Base-by-base conservation (phyloP, 2,888 invertebrate genomes). In the Nomada fabriciana region DNA sequence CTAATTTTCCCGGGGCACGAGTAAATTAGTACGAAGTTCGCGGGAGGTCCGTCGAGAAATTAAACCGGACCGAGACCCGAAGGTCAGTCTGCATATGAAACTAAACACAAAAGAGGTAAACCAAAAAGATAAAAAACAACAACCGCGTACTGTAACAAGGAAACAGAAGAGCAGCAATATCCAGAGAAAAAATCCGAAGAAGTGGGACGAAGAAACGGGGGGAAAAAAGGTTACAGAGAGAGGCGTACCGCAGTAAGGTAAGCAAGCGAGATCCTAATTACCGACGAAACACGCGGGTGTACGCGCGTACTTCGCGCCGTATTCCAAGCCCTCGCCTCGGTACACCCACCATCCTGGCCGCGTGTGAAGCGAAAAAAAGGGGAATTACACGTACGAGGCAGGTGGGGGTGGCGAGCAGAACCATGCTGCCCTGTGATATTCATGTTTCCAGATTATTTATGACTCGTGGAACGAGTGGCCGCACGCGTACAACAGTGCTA, bases 391-490 rank as follows among this genome's bases (percentile, higher is more conserved):
- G 68, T 69, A 68, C 68, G 68, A 53, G 71, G 67, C 29, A 78
- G 57, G 25, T 80, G 79, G 80, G 83, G 82, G 86, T 79, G 84
- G 84, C 68, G 76, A 68, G 65, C 57, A 25, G 70, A 36, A 55
- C 76, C 69, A 70, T 25, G 68, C 79, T 83, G 85, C 86, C 83
- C 86, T 89, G 88, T 89, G 90, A 91, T 91, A 91, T 91, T 91
- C 89, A 90, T 90, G 91, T 91, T 90, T 85, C 85, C 80, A 87
- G 87, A 90, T 91, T 91, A 92, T 92, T 92, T 92, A 91, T 89
- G 91, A 88, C 88, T 84, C 70, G 74, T 77, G 87, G 88, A 91
- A 91, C 90, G 90, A 90, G 89, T 86, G 84, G 86, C 84, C 90
- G 89, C 91, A 92, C 91, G 91, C 91, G 90, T 89, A 84, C 84